Evolutionary conservation across 2,797 vertebrate species (phyloP).

Genomic region (Tapera naevia): DNA sequence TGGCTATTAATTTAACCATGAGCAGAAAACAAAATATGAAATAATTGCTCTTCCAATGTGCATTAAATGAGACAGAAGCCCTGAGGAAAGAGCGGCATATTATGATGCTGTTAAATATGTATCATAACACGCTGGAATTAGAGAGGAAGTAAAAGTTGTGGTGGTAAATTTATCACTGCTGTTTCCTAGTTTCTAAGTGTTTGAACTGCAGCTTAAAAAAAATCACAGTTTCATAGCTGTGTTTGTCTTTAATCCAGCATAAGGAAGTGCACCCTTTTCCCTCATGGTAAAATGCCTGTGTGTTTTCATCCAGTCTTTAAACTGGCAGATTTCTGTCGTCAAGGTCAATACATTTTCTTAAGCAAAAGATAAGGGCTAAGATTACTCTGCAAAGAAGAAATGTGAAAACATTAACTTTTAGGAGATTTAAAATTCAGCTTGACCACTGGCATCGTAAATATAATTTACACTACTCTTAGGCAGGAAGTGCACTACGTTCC

Average conservation of each 20-base stretch:
- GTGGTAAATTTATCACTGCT: background rate
- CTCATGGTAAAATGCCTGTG: background rate
- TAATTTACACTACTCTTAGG: background rate
- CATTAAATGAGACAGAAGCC: background rate
- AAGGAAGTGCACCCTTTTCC: background rate
- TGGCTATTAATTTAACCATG: background rate
- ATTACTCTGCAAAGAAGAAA: background rate
- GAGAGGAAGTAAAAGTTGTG: background rate
- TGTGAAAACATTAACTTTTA: background rate
- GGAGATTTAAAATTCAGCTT: background rate
- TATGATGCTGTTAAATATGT: background rate
- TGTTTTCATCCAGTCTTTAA: background rate
- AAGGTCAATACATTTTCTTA: background rate
- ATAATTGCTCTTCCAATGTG: background rate
- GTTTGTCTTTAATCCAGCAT: background rate
- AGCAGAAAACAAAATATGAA: conserved; percentile 9
- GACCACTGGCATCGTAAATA: background rate
- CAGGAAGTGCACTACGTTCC: background rate
- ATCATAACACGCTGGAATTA: background rate
- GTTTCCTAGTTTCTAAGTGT: background rate
- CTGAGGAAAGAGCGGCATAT: background rate
- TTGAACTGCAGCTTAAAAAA: background rate
- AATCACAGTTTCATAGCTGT: background rate
- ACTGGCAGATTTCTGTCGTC: background rate
- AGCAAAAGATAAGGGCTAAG: background rate